phyloP scores from a whole-genome alignment of 2,797 vertebrate species.

The Macroramphosus scolopax region DNA sequence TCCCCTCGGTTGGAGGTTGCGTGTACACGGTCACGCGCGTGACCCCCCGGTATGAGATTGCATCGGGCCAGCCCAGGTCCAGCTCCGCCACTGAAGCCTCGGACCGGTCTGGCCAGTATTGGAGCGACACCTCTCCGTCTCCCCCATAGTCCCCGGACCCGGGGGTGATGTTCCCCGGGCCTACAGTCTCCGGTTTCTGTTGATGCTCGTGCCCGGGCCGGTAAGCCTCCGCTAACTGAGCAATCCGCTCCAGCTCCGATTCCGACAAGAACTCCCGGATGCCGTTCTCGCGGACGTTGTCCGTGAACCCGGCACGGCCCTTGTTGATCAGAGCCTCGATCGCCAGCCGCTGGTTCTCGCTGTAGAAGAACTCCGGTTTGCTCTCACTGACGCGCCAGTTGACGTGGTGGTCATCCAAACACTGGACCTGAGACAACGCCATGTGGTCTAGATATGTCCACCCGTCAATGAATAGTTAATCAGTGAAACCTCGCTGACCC shows the following conservation, averaged over 20 bases:
- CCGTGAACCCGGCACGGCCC: constrained; percentile 83
- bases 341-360: constrained; percentile 91
- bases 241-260: constrained; percentile 82
- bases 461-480: constrained; percentile 6
- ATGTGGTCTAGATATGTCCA: constrained; percentile 59
- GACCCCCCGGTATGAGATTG: constrained; percentile 88
- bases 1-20: constrained; percentile 88
- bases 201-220: constrained; percentile 81
- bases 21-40: constrained; percentile 92
- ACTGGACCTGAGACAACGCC: constrained; percentile 95
- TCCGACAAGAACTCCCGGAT: constrained; percentile 91
- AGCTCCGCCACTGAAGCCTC: constrained; percentile 90
- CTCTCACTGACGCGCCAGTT: constrained; percentile 92
- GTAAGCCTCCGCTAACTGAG: constrained; percentile 78
- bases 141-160: constrained; percentile 58
- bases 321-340: constrained; percentile 82
- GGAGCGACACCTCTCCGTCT: constrained; percentile 82
- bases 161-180: constrained; percentile 52
- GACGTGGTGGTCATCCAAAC: constrained; percentile 90
- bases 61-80: constrained; percentile 95
- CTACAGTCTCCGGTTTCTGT: constrained; percentile 50
- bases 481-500: constrained; percentile 19
- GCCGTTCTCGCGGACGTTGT: constrained; percentile 76
- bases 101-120: constrained; percentile 95
- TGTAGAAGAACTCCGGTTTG: constrained; percentile 97